Conservation (phyloP, 2,888 invertebrate genomes). For the Yponomeuta cagnagella region DNA sequence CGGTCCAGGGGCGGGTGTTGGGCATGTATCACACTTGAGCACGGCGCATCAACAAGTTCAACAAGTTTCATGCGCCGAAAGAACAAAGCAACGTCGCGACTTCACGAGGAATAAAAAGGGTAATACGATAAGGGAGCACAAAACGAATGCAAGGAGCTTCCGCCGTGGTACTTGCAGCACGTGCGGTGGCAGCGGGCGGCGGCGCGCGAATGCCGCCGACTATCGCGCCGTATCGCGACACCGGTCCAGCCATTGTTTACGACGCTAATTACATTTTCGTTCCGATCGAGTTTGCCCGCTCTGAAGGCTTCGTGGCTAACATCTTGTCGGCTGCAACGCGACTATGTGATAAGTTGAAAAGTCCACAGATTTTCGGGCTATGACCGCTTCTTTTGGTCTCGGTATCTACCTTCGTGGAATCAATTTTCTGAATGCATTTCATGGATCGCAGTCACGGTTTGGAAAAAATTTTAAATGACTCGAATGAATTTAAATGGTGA, state of each 20-base stretch:
- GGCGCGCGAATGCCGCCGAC: constrained; percentile 62
- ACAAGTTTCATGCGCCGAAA: neutral
- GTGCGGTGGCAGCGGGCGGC: constrained; percentile 59
- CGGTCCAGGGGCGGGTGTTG: neutral
- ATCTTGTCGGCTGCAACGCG: constrained; percentile 36
- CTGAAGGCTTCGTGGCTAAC: constrained; percentile 59
- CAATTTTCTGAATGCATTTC: neutral
- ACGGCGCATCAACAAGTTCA: neutral
- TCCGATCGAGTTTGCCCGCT: constrained; percentile 64
- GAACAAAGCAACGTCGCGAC: constrained; percentile 9
- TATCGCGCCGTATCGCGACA: constrained; percentile 14
- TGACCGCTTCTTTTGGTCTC: too few relatives aligned
- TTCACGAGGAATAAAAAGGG: constrained; percentile 9
- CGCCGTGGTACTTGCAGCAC: constrained; percentile 47
- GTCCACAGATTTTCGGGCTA: neutral
- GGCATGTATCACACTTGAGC: neutral
- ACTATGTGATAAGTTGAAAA: neutral
- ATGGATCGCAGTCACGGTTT: neutral
- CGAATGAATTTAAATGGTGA: neutral
- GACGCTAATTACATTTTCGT: constrained; percentile 67
- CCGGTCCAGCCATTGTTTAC: constrained; percentile 65
- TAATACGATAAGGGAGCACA: constrained; percentile 45
- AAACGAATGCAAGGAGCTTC: constrained; percentile 34
- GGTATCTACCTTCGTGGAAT: neutral
- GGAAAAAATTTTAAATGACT: neutral